Conservation (phyloP, 2,888 invertebrate genomes). For the Steinernema hermaphroditum region DNA sequence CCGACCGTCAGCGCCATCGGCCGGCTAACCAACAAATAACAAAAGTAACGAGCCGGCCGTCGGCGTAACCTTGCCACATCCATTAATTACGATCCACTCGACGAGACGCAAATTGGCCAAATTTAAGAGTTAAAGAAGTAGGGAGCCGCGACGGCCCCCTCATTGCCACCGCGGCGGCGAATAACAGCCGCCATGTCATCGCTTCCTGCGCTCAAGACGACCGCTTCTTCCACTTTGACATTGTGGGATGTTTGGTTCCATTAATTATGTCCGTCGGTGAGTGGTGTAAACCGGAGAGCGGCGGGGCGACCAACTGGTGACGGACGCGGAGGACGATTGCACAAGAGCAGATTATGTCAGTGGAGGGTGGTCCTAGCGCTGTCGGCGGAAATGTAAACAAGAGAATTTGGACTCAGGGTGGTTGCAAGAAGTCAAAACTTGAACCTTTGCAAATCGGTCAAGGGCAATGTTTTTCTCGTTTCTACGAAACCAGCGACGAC, state of each 20-base stretch:
- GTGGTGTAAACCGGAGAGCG: neutral
- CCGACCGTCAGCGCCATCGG: neutral
- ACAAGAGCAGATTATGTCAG: neutral
- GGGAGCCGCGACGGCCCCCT: neutral
- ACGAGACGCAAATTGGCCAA: slow-evolving; percentile 16
- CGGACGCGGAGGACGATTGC: neutral
- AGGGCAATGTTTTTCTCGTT: too few species aligned
- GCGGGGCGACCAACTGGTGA: neutral
- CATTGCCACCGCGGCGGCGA: neutral
- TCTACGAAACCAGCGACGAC: too few species aligned
- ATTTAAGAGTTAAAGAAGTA: neutral
- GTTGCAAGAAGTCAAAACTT: too few species aligned
- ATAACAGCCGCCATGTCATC: slow-evolving; percentile 18
- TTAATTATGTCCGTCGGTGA: slow-evolving; percentile 23
- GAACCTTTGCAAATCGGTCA: too few species aligned
- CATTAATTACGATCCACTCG: slow-evolving; percentile 22
- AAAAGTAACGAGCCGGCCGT: neutral
- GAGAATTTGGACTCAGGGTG: too few species aligned
- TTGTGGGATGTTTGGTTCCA: slow-evolving; percentile 22
- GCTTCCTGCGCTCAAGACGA: neutral
- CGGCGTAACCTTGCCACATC: neutral
- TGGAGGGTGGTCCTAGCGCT: neutral
- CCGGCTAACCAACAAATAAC: neutral
- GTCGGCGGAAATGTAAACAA: slow-evolving; percentile 11
- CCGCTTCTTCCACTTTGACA: slow-evolving; percentile 27